Conservation (phyloP, 2,113 vertebrate genomes). For the Lagenorhynchus albirostris region DNA sequence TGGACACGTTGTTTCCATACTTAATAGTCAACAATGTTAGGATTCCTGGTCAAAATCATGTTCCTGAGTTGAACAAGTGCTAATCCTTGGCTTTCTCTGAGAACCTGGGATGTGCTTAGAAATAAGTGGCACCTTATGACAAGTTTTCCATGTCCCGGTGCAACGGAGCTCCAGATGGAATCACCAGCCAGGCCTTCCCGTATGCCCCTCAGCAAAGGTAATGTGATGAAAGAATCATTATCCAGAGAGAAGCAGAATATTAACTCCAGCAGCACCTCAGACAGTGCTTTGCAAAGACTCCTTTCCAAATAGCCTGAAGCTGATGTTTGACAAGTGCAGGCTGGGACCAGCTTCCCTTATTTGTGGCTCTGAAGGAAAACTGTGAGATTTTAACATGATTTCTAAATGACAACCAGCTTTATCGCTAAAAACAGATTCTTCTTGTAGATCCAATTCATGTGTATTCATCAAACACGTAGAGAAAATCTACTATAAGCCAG, state of each 20-base stretch:
- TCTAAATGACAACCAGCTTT: background rate
- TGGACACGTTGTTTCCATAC: background rate
- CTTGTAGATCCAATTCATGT: background rate
- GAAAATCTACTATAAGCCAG: background rate
- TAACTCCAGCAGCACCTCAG: constrained; percentile 34
- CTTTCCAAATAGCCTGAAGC: constrained; percentile 24
- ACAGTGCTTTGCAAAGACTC: constrained; percentile 20
- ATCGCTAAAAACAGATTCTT: constrained; percentile 5
- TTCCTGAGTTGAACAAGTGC: background rate
- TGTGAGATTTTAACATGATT: background rate
- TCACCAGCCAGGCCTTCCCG: background rate
- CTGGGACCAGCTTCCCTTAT: background rate
- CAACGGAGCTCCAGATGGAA: constrained; percentile 14
- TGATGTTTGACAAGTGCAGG: constrained; percentile 49
- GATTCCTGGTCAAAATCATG: background rate
- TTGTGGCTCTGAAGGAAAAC: background rate
- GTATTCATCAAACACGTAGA: background rate
- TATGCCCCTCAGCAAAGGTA: constrained; percentile 40
- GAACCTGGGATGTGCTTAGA: background rate
- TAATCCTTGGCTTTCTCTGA: background rate
- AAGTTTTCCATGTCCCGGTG: background rate
- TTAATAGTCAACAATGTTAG: background rate
- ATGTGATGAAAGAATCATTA: constrained; percentile 32
- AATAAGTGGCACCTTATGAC: background rate
- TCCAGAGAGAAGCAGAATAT: constrained; percentile 46